Base-by-base conservation (phyloP, 2,797 vertebrate species). In the Microchirus variegatus region DNA sequence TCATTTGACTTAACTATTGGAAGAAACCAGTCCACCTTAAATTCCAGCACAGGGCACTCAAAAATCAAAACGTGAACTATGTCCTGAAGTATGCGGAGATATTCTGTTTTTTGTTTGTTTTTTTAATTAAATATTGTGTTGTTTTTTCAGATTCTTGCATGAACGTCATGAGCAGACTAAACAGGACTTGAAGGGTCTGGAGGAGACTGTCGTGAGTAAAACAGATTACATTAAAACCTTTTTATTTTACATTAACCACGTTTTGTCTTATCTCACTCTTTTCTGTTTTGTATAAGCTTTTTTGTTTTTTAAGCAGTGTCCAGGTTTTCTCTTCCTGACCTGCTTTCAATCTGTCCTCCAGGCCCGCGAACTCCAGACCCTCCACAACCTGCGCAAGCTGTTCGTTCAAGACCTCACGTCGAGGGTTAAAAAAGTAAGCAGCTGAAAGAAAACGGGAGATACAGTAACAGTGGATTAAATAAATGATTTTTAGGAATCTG, bases 351-450 rank as follows among this genome's bases (percentile, higher is more conserved):
- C 54, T 82, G 26, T 74, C 59, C 41, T 61, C 11, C 62, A 99
- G 97, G 96, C 96, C 81, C 94, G 96, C 81, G 97, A 99, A 76
- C 94, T 99, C 78, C 97, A 99, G 93, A 97, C 96, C 59, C 95
- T 99, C 80, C 97, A 99, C 86, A 99, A 99, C 81, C 94, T 99
- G 64, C 96, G 97, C 77, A 99, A 96, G 71, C 94, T 99, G 80
- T 99, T 99, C 35, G 96, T 99, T 85, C 96, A 98, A 89, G 97
- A 99, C 85, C 94, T 99, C 80, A 96, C 96, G 82, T 96, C 96
- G 67, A 93, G 96, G 10, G 97, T 99, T 88, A 98, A 98, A 93
- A 98, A 96, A 94, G 97, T 99, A 90, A 92, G 93, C 63, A 55
- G 45, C 45, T 12, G 18, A 45, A 14, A 42, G 4, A 45, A 18